phyloP scores from a whole-genome alignment of 2,888 invertebrate genomes.

The Apoderus coryli region DNA sequence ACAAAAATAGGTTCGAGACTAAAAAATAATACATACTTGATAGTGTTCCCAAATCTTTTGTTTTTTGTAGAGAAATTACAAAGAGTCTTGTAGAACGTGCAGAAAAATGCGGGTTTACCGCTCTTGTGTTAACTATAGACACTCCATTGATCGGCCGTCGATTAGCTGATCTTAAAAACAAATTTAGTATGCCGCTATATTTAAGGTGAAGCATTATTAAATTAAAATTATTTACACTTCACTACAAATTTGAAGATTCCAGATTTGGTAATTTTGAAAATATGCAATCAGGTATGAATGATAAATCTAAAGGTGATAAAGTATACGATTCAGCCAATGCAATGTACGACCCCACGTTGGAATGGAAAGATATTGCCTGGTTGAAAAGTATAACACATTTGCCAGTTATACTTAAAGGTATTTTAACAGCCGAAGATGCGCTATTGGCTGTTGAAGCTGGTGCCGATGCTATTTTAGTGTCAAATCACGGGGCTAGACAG shows the following conservation, averaged over 20 bases:
- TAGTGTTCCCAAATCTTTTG: too few relatives aligned
- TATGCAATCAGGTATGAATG: too few relatives aligned
- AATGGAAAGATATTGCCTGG: constrained; percentile 84
- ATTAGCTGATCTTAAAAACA: constrained; percentile 67
- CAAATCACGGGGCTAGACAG: constrained; percentile 89
- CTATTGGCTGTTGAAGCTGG: constrained; percentile 56
- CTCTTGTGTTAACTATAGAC: constrained; percentile 77
- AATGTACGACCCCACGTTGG: constrained; percentile 69
- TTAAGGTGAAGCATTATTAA: constrained; percentile 40
- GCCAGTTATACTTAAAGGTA: constrained; percentile 76
- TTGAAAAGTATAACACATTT: constrained; percentile 60
- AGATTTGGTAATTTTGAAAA: constrained; percentile 73
- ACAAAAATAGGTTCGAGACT: constrained; percentile 52
- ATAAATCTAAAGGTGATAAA: too few relatives aligned
- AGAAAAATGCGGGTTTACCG: constrained; percentile 73
- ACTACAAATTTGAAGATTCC: too few relatives aligned
- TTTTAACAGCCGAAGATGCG: constrained; percentile 79
- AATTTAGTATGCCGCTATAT: constrained; percentile 68
- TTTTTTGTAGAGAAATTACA: constrained; percentile 46
- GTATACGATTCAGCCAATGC: too few relatives aligned
- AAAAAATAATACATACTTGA: too few relatives aligned
- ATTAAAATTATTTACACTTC: too few relatives aligned
- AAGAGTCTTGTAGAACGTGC: constrained; percentile 58
- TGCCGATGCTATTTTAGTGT: constrained; percentile 70
- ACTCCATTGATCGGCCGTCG: constrained; percentile 76